phyloP scores from a whole-genome alignment of 2,888 invertebrate species.

The Chloromyia formosa region DNA sequence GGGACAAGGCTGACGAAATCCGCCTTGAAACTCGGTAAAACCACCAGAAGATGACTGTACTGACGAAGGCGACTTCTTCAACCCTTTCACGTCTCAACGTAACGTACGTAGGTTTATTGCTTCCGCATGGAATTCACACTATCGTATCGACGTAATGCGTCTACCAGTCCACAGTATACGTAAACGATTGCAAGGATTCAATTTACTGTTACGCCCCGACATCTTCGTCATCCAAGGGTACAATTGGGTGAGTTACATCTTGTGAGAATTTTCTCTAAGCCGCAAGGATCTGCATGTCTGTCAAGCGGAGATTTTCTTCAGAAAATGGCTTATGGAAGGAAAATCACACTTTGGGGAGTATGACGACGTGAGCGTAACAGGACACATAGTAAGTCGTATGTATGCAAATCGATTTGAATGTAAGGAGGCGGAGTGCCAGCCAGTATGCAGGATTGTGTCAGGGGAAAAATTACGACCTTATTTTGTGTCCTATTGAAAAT shows the following conservation, averaged over 20 bases:
- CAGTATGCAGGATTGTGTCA: too few species aligned
- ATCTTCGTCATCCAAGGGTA: constrained; percentile 6
- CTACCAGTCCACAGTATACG: constrained; percentile 3
- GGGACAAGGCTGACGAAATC: constrained; percentile 31
- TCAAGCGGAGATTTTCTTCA: constrained; percentile 40
- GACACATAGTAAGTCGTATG: background rate
- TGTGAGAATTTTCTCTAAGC: constrained; percentile 33
- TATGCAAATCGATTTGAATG: background rate
- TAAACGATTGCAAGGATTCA: constrained; percentile 35
- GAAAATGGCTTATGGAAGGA: constrained; percentile 28
- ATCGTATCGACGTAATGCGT: constrained; percentile 17
- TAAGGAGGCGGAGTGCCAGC: too few species aligned
- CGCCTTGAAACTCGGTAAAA: background rate
- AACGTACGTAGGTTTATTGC: background rate
- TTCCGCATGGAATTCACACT: constrained; percentile 20
- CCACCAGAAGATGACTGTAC: too few species aligned
- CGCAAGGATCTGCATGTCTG: constrained; percentile 36
- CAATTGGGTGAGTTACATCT: constrained; percentile 4
- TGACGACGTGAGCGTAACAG: background rate
- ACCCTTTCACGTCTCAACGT: too few species aligned
- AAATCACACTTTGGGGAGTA: constrained; percentile 26
- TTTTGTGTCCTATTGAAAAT: constrained; percentile 38
- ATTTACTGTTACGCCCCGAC: constrained; percentile 17
- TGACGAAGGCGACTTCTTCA: too few species aligned
- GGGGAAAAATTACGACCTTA: constrained; percentile 37